A percentile compares a stretch with the other conserved stretches of the same genome.
Evolutionary conservation across 2,797 vertebrate species (phyloP).

Genomic region (Chaenodraco wilsoni): DNA sequence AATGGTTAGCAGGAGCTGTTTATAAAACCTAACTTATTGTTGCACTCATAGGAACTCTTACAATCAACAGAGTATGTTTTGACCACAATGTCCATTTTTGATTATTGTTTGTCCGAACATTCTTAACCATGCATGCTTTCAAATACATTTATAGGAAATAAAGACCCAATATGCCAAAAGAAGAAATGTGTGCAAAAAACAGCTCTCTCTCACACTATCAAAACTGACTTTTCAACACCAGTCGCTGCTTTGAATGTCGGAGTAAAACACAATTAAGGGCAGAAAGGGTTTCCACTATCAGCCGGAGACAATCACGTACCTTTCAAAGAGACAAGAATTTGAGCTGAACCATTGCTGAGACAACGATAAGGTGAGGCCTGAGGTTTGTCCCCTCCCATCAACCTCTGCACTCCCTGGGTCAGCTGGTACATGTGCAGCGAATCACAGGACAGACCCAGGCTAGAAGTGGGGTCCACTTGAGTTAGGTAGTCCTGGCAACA

Average conservation of each 20-base stretch:
- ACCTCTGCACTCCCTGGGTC: conserved; percentile 86
- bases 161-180: background rate
- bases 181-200: background rate
- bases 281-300: background rate
- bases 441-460: conserved; percentile 90
- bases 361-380: conserved; percentile 84
- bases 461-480: conserved; percentile 92
- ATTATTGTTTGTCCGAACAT: too few relatives aligned
- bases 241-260: background rate
- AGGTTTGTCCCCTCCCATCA: conserved; percentile 87
- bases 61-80: too few relatives aligned
- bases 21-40: too few relatives aligned
- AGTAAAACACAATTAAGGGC: background rate
- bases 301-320: conserved; percentile 73
- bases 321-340: conserved; percentile 89
- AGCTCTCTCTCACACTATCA: background rate
- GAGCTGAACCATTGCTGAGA: conserved; percentile 81
- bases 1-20: too few relatives aligned
- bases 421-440: conserved; percentile 92
- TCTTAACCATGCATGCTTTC: too few relatives aligned
- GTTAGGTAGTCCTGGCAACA: conserved; percentile 88
- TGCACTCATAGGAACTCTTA: too few relatives aligned
- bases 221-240: background rate
- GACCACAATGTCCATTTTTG: too few relatives aligned
- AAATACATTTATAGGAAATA: too few relatives aligned